Percentiles rank a stretch among this genome's conserved stretches.
These are phyloP conservation scores for Amphiprion percula DNA, from an alignment of 2,113 vertebrate genomes.

Conservation along the genomic window DNA sequence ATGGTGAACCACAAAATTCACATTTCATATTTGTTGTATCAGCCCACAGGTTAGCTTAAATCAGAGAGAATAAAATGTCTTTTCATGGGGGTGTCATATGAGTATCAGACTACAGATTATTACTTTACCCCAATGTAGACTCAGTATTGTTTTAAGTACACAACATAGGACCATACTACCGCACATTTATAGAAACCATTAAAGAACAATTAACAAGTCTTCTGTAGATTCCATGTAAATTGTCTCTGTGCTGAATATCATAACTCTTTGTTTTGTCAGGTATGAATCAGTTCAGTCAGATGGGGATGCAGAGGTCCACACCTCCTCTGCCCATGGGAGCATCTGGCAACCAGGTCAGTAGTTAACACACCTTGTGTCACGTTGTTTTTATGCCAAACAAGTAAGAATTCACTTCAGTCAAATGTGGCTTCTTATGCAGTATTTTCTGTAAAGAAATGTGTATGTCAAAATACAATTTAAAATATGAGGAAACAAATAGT, in stretches of 20 bases:
- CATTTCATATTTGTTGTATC: background rate
- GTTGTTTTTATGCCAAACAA: background rate
- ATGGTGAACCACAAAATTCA: background rate
- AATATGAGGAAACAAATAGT: too few species aligned
- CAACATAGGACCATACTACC: too few species aligned
- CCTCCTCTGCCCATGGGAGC: constrained; percentile 92
- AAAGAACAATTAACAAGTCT: background rate
- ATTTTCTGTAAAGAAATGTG: too few species aligned
- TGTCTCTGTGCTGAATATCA: background rate
- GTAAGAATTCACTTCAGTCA: background rate
- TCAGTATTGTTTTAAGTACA: too few species aligned
- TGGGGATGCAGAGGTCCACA: constrained; percentile 92
- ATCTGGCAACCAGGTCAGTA: constrained; percentile 90
- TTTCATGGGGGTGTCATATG: background rate
- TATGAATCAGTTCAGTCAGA: constrained; percentile 93
- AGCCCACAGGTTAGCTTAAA: background rate
- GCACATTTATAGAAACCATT: background rate
- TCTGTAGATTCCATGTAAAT: background rate
- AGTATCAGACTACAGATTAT: background rate
- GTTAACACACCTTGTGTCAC: background rate
- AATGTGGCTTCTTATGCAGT: background rate
- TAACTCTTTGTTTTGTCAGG: constrained; percentile 78
- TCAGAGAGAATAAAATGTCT: background rate
- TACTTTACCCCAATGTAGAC: background rate
- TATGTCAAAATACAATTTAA: too few species aligned